phyloP scores from a whole-genome alignment of 2,888 invertebrate genomes.

The Cryptus armator region DNA sequence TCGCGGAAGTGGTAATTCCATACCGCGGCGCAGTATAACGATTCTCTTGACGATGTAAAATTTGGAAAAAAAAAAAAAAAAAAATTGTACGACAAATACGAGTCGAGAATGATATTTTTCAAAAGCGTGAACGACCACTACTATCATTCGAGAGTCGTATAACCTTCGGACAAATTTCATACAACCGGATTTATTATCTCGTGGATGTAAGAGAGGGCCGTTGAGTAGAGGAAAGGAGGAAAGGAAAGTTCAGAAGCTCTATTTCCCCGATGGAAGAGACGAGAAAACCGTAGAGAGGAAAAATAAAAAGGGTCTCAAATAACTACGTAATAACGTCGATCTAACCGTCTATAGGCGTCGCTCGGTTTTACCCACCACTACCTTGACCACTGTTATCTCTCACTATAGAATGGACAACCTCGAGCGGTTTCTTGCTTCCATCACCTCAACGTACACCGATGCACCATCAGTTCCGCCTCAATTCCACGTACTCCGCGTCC shows the following conservation, averaged over 20 bases:
- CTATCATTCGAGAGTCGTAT: not conserved
- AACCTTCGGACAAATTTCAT: slow-evolving; percentile 24
- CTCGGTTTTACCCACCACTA: slow-evolving; percentile 25
- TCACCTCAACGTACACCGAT: slow-evolving; percentile 59
- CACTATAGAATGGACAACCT: slow-evolving; percentile 62
- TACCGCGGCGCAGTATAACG: no score
- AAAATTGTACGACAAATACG: not conserved
- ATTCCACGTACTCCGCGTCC: slow-evolving; percentile 29
- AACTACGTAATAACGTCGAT: slow-evolving; percentile 66
- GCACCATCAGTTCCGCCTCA: slow-evolving; percentile 39
- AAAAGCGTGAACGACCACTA: not conserved
- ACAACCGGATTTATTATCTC: slow-evolving; percentile 26
- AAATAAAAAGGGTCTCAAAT: slow-evolving; percentile 60
- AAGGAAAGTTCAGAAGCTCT: slow-evolving; percentile 22
- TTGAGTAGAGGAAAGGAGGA: not conserved
- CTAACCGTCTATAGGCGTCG: slow-evolving; percentile 55
- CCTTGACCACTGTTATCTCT: slow-evolving; percentile 66
- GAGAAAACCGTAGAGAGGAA: slow-evolving; percentile 33
- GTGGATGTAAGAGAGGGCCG: not conserved
- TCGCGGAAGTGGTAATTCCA: not conserved
- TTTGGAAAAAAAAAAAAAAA: not conserved
- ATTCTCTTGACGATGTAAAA: not conserved
- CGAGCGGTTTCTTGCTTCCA: slow-evolving; percentile 58
- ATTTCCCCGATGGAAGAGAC: slow-evolving; percentile 47
- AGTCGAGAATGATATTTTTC: not conserved